These are phyloP conservation scores for Lasioglossum oenotherae DNA, from an alignment of 2,888 invertebrate species.

Conservation along the genomic window DNA sequence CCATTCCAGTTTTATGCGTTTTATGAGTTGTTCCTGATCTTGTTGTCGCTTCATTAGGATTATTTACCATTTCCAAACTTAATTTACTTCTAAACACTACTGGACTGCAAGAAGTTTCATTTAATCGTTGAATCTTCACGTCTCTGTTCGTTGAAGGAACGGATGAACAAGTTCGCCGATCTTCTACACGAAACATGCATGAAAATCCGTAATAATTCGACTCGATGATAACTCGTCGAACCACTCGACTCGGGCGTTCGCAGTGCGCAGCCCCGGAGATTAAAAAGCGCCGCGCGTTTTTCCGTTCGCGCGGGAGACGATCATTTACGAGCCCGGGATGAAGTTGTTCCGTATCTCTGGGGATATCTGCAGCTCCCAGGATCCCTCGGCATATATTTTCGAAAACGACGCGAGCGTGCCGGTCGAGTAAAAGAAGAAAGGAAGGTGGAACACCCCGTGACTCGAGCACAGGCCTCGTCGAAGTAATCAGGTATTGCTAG, in stretches of 20 bases:
- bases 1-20: no score
- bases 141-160: not conserved
- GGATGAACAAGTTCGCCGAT: not conserved
- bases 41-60: no score
- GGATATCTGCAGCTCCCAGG: not conserved
- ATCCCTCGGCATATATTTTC: not conserved
- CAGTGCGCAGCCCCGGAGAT: not conserved
- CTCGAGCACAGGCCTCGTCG: conserved; percentile 10
- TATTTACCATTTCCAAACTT: no score
- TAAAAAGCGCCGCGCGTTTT: not conserved
- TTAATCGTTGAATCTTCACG: not conserved
- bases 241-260: not conserved
- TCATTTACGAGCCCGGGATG: not conserved
- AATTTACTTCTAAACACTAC: no score
- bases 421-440: not conserved
- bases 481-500: conserved; percentile 36
- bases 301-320: not conserved
- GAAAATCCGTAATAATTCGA: not conserved
- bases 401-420: not conserved
- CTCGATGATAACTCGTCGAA: not conserved
- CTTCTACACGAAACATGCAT: not conserved
- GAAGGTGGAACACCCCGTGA: not conserved
- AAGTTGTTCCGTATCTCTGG: not conserved
- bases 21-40: no score
- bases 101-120: no score